These are phyloP conservation scores for Holothuria leucospilota DNA, from an alignment of 53 echinoderm and acorn worm species.

Conservation along the genomic window DNA sequence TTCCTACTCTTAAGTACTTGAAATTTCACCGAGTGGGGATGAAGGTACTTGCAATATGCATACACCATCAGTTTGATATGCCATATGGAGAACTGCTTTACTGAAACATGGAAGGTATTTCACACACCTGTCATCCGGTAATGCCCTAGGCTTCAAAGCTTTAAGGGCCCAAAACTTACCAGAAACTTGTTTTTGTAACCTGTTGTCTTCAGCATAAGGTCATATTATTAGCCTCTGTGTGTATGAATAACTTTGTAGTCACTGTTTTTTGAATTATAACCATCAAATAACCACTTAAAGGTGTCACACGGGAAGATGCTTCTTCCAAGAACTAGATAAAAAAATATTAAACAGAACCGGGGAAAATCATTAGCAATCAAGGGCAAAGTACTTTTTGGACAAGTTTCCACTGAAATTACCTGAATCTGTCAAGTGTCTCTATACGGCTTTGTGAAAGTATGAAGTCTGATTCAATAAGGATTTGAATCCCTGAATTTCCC, in stretches of 20 bases:
- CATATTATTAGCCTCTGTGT: constrained; percentile 12
- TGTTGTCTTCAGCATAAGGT: constrained; percentile 6
- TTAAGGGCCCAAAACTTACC: too few species aligned
- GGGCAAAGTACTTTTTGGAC: constrained; percentile 15
- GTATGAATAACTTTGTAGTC: not conserved
- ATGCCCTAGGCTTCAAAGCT: not conserved
- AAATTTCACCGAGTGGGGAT: too few species aligned
- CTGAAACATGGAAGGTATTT: not conserved
- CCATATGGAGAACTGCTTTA: not conserved
- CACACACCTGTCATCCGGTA: constrained; percentile 20
- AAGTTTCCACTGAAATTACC: too few species aligned
- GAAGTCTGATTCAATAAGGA: too few species aligned
- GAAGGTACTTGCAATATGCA: too few species aligned
- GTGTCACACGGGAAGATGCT: constrained; percentile 17
- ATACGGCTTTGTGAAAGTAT: too few species aligned
- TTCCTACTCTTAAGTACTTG: too few species aligned
- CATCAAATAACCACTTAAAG: not conserved
- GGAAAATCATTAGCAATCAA: not conserved
- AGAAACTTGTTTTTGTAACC: not conserved
- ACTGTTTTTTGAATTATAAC: constrained; percentile 6
- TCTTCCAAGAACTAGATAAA: constrained; percentile 12
- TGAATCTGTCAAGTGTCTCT: too few species aligned
- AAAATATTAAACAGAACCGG: not conserved
- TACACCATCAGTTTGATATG: too few species aligned
- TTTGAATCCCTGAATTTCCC: too few species aligned